Conservation (phyloP, 1,140 invertebrate genomes). For the Cydia strobilella region DNA sequence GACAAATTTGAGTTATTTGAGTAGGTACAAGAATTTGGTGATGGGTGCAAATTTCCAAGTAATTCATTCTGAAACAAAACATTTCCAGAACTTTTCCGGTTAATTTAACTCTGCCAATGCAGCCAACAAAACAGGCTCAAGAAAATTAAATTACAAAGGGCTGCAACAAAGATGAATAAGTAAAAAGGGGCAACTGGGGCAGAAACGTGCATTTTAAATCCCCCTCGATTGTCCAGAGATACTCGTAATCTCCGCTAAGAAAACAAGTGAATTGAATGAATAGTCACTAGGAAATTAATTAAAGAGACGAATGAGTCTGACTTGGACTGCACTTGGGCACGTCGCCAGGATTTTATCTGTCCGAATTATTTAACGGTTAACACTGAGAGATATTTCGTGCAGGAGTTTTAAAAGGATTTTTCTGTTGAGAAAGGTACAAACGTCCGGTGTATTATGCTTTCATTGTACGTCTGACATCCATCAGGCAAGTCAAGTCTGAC, state of each 20-base stretch:
- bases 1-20: background rate
- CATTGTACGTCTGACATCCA: too few species aligned
- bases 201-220: slow-evolving; percentile 26
- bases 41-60: background rate
- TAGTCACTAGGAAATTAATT: background rate
- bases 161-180: slow-evolving; percentile 30
- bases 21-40: background rate
- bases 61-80: background rate
- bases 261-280: slow-evolving; percentile 23
- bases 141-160: slow-evolving; percentile 30
- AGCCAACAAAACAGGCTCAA: slow-evolving; percentile 16
- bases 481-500: too few species aligned
- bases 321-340: slow-evolving; percentile 21
- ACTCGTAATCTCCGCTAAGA: slow-evolving; percentile 2
- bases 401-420: slow-evolving; percentile 12
- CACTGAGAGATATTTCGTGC: background rate
- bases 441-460: too few species aligned
- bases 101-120: slow-evolving; percentile 27
- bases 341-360: slow-evolving; percentile 13
- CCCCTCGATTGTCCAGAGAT: background rate
- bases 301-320: slow-evolving; percentile 25
- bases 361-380: slow-evolving; percentile 2
- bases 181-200: slow-evolving; percentile 15
- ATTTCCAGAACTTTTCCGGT: background rate
- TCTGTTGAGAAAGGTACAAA: background rate